A percentile compares a stretch with the other conserved stretches of the same genome.
phyloP scores from a whole-genome alignment of 1,140 invertebrate species.

The Apis cerana region DNA sequence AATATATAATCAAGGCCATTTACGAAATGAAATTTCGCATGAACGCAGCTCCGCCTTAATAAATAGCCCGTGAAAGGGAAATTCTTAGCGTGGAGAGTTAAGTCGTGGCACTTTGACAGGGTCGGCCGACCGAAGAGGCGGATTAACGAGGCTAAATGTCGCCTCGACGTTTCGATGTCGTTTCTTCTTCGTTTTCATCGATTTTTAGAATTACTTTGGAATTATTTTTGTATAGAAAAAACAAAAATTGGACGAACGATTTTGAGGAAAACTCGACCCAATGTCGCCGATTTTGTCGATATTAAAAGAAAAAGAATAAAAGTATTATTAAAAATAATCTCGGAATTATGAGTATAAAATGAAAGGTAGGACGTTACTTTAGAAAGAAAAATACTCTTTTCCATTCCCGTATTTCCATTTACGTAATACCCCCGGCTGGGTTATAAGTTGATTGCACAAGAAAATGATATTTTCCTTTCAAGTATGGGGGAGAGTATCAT shows the following conservation, averaged over 20 bases:
- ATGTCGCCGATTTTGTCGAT: too few relatives aligned
- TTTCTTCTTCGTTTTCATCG: too few relatives aligned
- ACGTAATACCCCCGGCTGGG: background rate
- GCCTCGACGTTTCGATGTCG: background rate
- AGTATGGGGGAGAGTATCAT: background rate
- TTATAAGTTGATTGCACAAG: slow-evolving; percentile 6
- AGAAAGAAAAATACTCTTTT: background rate
- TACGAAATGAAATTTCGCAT: slow-evolving; percentile 24
- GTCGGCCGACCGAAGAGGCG: background rate
- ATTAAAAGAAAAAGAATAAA: too few relatives aligned
- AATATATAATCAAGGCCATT: slow-evolving; percentile 1
- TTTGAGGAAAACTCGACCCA: too few relatives aligned
- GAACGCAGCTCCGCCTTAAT: background rate
- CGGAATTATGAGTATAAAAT: too few relatives aligned
- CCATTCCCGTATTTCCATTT: background rate
- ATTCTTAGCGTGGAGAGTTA: background rate
- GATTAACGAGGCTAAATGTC: slow-evolving; percentile 1
- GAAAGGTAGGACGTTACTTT: background rate
- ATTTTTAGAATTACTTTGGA: too few relatives aligned
- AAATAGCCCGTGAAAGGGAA: background rate
- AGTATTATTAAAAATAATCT: too few relatives aligned
- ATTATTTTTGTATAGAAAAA: too few relatives aligned
- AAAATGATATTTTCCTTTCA: background rate
- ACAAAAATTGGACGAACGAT: too few relatives aligned
- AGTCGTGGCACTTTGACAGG: background rate